Evolutionary conservation across 2,797 vertebrate species (phyloP).

Genomic region (Hoplostethus mediterraneus): DNA sequence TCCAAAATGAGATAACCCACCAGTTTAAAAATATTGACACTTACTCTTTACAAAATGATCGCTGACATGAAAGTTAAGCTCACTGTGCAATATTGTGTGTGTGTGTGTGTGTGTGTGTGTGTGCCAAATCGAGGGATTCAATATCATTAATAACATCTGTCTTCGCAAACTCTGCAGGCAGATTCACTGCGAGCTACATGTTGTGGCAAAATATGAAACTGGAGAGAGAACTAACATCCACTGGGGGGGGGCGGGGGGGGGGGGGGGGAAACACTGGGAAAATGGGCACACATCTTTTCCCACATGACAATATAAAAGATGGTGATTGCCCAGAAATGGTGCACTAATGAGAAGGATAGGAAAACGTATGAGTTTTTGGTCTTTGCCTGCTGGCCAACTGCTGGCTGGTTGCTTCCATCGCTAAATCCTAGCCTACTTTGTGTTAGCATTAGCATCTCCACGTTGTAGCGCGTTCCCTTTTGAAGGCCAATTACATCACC

Average conservation of each 20-base stretch:
- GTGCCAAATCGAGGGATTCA: slow-evolving; percentile 47
- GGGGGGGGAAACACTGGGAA: slow-evolving; percentile 34
- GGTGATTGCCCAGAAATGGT: slow-evolving; percentile 38
- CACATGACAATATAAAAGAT: slow-evolving; percentile 21
- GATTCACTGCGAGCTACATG: slow-evolving; percentile 49
- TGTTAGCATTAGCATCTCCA: slow-evolving; percentile 9
- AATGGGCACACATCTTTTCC: slow-evolving; percentile 42
- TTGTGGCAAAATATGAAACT: slow-evolving; percentile 17
- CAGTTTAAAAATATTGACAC: slow-evolving; percentile 55
- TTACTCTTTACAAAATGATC: slow-evolving; percentile 40
- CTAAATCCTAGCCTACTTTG: background rate
- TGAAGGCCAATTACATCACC: slow-evolving; percentile 14
- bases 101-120: slow-evolving; percentile 8
- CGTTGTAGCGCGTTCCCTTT: slow-evolving; percentile 14
- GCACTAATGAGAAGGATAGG: slow-evolving; percentile 2
- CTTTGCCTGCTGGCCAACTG: slow-evolving; percentile 41
- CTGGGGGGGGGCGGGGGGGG: slow-evolving; percentile 37
- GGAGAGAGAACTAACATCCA: slow-evolving; percentile 50
- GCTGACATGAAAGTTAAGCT: slow-evolving; percentile 31
- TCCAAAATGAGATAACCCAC: slow-evolving; percentile 39
- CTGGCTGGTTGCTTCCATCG: slow-evolving; percentile 18
- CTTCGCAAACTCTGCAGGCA: slow-evolving; percentile 64
- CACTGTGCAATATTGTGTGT: background rate
- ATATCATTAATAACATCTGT: slow-evolving; percentile 72
- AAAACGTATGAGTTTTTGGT: slow-evolving; percentile 25